phyloP scores from a whole-genome alignment of 2,797 vertebrate genomes.

The Microhierax caerulescens region DNA sequence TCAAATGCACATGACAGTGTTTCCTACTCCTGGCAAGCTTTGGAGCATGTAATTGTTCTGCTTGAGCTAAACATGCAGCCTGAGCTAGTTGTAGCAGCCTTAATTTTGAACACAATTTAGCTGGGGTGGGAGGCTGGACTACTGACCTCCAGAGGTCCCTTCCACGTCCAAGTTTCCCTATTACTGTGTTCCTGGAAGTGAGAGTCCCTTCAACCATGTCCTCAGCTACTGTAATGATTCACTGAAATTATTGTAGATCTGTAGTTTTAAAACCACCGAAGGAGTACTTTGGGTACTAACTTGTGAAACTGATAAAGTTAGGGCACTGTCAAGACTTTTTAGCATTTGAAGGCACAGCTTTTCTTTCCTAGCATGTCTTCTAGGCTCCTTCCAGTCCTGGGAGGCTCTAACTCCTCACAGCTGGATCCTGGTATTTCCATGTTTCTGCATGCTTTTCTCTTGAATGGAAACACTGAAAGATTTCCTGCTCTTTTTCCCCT shows the following conservation, averaged over 20 bases:
- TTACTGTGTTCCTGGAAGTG: neutral
- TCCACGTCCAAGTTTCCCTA: neutral
- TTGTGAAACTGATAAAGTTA: neutral
- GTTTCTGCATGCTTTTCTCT: neutral
- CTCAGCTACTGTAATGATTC: neutral
- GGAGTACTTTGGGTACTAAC: neutral
- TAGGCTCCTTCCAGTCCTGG: neutral
- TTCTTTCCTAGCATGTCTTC: neutral
- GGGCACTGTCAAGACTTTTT: neutral
- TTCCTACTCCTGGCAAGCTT: neutral
- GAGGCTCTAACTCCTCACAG: neutral
- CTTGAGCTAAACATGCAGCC: neutral
- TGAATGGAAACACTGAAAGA: neutral
- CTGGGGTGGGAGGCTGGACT: neutral
- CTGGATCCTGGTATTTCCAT: neutral
- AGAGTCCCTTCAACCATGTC: neutral
- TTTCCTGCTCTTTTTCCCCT: neutral
- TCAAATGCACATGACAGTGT: neutral
- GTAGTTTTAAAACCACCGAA: neutral
- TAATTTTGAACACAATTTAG: neutral
- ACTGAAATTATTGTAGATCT: neutral
- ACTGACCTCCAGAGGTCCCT: neutral
- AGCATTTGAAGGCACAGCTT: neutral
- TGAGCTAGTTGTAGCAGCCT: neutral
- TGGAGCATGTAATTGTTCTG: neutral